Evolutionary conservation across 2,113 vertebrate genomes (phyloP).

Genomic region (Pedionomus torquatus): DNA sequence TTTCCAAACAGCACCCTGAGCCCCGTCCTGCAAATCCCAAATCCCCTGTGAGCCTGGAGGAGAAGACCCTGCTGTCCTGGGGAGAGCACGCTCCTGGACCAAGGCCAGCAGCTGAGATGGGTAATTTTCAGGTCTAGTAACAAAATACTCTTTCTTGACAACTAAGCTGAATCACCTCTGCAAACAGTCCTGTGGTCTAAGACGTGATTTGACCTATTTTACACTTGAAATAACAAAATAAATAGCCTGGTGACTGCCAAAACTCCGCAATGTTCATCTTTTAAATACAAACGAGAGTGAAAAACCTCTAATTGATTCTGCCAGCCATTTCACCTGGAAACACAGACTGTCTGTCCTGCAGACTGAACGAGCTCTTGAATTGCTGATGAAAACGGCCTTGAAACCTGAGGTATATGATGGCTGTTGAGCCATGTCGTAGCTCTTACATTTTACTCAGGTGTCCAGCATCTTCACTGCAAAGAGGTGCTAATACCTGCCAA

Average conservation of each 20-base stretch:
- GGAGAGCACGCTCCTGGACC: background rate
- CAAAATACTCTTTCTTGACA: background rate
- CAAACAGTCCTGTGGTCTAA: background rate
- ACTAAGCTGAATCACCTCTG: background rate
- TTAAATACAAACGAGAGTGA: background rate
- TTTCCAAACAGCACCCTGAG: background rate
- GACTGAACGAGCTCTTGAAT: rapidly evolving
- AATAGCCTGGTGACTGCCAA: background rate
- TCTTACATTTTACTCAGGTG: background rate
- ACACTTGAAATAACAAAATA: background rate
- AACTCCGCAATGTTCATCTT: background rate
- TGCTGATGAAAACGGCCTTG: background rate
- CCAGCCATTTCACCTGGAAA: background rate
- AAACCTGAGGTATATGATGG: background rate
- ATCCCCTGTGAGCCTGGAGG: rapidly evolving
- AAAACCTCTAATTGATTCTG: background rate
- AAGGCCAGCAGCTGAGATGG: background rate
- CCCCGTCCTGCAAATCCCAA: background rate
- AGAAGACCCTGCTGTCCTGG: background rate
- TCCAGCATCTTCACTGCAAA: background rate
- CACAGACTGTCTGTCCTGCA: background rate
- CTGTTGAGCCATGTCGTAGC: background rate
- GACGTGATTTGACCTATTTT: background rate
- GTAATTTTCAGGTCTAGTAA: background rate
- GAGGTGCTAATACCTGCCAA: background rate